phyloP scores from a whole-genome alignment of 2,113 vertebrate genomes.

The Halichoerus grypus region DNA sequence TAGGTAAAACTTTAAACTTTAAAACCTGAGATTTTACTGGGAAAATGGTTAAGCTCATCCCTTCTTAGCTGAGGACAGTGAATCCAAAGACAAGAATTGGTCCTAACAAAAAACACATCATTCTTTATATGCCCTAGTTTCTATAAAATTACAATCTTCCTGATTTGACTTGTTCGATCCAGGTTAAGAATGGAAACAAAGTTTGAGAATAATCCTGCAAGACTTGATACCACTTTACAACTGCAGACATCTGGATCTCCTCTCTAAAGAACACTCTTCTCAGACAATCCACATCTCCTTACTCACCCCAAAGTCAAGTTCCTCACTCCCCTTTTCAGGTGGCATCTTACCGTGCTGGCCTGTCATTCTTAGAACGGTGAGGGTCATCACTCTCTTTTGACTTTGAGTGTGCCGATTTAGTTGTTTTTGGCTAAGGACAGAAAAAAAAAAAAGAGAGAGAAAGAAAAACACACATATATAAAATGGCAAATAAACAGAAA shows the following conservation, averaged over 20 bases:
- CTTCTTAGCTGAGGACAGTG: background rate
- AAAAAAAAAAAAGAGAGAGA: background rate
- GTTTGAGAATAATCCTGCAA: background rate
- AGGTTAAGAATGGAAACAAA: background rate
- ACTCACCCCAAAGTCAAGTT: background rate
- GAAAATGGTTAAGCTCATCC: background rate
- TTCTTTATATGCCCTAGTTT: background rate
- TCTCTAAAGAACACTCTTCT: background rate
- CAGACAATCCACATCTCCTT: background rate
- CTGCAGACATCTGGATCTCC: background rate
- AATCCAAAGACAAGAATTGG: background rate
- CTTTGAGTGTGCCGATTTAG: conserved; percentile 88
- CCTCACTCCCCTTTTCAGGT: background rate
- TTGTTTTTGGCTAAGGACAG: conserved; percentile 66
- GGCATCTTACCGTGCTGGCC: conserved; percentile 89
- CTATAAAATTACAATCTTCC: background rate
- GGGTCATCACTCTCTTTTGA: conserved; percentile 90
- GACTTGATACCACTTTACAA: background rate
- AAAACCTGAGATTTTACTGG: conserved; percentile 40
- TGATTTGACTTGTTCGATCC: background rate
- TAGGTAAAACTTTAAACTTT: background rate
- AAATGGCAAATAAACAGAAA: background rate
- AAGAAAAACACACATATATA: background rate
- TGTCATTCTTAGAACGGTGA: conserved; percentile 90
- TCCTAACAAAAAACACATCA: background rate